Evolutionary conservation across 2,113 vertebrate genomes (phyloP), one percentile per base, ranked within the genome.

Genomic region (Grantiella picta): DNA sequence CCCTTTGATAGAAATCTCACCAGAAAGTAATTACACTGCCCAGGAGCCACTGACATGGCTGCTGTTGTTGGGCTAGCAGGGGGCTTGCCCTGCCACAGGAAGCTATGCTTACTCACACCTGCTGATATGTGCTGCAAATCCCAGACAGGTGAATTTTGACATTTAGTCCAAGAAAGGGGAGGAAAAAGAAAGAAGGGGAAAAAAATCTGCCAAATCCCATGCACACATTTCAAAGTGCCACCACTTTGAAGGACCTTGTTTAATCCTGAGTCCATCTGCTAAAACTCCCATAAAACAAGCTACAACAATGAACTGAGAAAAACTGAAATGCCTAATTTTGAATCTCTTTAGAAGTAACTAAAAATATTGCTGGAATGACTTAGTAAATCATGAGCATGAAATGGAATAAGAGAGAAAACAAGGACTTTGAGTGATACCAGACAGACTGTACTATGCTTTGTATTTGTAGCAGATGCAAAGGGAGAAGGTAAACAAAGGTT

Each of bases 131-230:
- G 15, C 42, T 83, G 27, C 50, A 78, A 38, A 70, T 33, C 21
- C 61, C 50, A 79, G 24, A 44, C 17, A 33, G 53, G 45, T 71
- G n/a, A 40, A 6, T 44, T 60, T 54, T 50, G 5, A 22, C 11
- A n/a, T 20, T 52, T 71, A 89, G 49, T 33, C 11, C 19, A 47
- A 27, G 19, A 47, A 21, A 18, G 0, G 0, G 3, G 9, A n/a
- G 27, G 8, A 50, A 19, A 15, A 75, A 68, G 4, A 25, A 24
- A 8, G 16, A 16, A 38, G 11, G 4, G 13, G 11, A n/a, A 38
- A 49, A 27, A 6, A 21, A 29, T 10, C 35, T 79, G 21, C 44
- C 5, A 72, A 73, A 61, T 69, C 11, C 16, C 10, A 52, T 13
- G 35, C 4, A 12, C 0, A 19, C 3, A 8, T 72, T 90, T 75